phyloP scores from a whole-genome alignment of 2,888 invertebrate genomes.

The Amphipyra berbera region DNA sequence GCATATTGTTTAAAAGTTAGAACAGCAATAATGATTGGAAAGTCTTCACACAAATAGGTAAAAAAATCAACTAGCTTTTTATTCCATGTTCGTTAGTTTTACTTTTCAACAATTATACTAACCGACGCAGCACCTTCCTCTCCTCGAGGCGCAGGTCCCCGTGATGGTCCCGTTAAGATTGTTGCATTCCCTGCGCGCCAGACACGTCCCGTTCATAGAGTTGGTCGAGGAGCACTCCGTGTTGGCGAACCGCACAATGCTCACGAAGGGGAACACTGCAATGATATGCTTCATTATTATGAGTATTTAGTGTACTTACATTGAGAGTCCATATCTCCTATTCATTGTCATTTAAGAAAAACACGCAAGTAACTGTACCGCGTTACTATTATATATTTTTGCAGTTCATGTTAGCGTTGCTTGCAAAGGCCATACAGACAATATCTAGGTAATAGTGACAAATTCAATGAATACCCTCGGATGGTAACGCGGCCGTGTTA shows the following conservation, averaged over 20 bases:
- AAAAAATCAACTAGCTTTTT: neutral
- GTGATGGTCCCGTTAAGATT: constrained; percentile 93
- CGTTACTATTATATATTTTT: too few species aligned
- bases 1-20: too few species aligned
- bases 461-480: too few species aligned
- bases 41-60: neutral
- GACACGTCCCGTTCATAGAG: constrained; percentile 93
- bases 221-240: constrained; percentile 92
- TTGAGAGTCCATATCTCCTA: too few species aligned
- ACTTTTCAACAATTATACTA: constrained; percentile 72
- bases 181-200: constrained; percentile 93
- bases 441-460: too few species aligned
- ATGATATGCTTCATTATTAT: constrained; percentile 20
- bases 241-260: constrained; percentile 94
- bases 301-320: neutral
- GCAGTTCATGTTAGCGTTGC: too few species aligned
- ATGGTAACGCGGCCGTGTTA: too few species aligned
- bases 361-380: too few species aligned
- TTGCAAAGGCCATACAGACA: too few species aligned
- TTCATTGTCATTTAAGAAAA: too few species aligned
- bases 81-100: neutral
- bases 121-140: constrained; percentile 96
- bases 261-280: constrained; percentile 92
- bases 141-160: constrained; percentile 93
- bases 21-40: too few species aligned